phyloP scores from a whole-genome alignment of 1,140 invertebrate genomes.

The Parapsyche elsis region DNA sequence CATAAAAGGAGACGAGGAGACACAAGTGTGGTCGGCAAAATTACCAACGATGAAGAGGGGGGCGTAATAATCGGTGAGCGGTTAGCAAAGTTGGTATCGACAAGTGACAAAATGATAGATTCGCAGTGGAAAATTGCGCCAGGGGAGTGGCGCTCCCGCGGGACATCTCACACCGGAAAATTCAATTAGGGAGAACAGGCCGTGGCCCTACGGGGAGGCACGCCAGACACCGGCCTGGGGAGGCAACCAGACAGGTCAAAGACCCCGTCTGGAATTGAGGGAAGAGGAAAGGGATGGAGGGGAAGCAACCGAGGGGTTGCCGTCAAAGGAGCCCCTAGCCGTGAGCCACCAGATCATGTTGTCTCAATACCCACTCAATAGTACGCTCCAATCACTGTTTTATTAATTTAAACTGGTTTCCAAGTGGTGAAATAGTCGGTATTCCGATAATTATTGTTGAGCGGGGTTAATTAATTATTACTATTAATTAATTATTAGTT shows the following conservation, averaged over 20 bases:
- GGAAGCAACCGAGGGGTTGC: conserved; percentile 26
- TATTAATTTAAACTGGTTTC: no score
- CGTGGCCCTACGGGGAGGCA: not conserved
- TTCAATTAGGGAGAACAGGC: conserved; percentile 36
- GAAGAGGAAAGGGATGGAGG: not conserved
- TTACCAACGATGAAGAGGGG: no score
- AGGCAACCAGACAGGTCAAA: conserved; percentile 43
- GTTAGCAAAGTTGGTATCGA: not conserved
- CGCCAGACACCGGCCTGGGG: conserved; percentile 3
- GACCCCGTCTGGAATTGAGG: conserved; percentile 38
- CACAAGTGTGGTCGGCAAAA: no score
- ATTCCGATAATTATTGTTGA: no score
- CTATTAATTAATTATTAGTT: no score
- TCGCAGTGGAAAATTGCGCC: conserved; percentile 9
- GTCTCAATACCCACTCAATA: not conserved
- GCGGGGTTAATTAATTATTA: no score
- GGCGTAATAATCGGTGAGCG: no score
- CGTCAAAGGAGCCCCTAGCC: not conserved
- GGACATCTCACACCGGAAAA: conserved; percentile 31
- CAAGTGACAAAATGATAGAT: conserved; percentile 25
- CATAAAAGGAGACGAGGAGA: no score
- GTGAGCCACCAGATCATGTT: not conserved
- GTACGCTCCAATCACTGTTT: no score
- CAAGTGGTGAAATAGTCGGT: no score
- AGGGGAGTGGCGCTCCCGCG: conserved; percentile 30